phyloP scores from a whole-genome alignment of 2,888 invertebrate genomes.

The Tipula vernalis region DNA sequence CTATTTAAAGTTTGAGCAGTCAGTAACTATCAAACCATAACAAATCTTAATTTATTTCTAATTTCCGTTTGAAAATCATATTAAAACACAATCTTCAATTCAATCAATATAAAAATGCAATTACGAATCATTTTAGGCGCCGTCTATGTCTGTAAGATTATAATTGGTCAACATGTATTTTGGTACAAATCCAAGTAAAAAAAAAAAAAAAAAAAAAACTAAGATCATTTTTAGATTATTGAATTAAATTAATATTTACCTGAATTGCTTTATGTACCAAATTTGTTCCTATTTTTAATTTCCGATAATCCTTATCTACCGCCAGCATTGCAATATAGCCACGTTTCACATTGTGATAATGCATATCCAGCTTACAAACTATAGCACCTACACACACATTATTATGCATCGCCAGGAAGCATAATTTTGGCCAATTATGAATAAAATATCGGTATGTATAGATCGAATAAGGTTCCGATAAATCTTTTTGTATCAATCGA shows the following conservation, averaged over 20 bases:
- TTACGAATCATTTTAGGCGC: background rate
- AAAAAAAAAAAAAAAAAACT: background rate
- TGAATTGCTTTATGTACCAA: slow-evolving; percentile 67
- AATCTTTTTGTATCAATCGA: slow-evolving; percentile 96
- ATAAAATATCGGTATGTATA: slow-evolving; percentile 99
- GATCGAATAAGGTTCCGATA: slow-evolving; percentile 99
- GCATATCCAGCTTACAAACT: slow-evolving; percentile 94
- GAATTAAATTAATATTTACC: slow-evolving; percentile 28
- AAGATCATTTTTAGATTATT: background rate
- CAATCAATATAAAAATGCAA: background rate
- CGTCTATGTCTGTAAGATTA: background rate
- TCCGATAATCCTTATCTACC: slow-evolving; percentile 88
- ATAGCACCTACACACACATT: slow-evolving; percentile 92
- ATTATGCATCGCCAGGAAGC: slow-evolving; percentile 86
- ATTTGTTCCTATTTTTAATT: slow-evolving; percentile 83
- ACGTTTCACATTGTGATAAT: slow-evolving; percentile 75
- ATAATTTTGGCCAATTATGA: slow-evolving; percentile 99
- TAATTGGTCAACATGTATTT: background rate
- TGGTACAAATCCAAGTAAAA: background rate
- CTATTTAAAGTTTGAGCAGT: background rate
- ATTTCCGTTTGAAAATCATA: background rate
- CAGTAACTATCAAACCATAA: background rate
- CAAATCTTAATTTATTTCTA: background rate
- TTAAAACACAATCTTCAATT: background rate
- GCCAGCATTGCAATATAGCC: slow-evolving; percentile 99